Evolutionary conservation across 2,113 vertebrate genomes (phyloP).

Genomic region (Promerops cafer): DNA sequence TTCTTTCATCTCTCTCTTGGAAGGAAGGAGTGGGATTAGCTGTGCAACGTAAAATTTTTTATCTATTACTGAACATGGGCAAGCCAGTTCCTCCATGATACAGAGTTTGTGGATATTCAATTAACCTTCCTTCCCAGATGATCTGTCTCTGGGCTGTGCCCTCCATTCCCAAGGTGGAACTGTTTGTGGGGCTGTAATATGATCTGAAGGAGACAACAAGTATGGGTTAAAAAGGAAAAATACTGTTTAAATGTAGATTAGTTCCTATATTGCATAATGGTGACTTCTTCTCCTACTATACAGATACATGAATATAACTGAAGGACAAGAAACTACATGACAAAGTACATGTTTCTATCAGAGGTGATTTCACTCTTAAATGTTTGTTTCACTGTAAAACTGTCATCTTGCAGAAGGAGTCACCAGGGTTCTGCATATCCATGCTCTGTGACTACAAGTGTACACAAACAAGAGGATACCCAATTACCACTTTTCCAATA

Average conservation of each 20-base stretch:
- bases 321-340: neutral
- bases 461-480: neutral
- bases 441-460: too few species aligned
- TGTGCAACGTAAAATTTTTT: neutral
- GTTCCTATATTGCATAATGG: accelerated
- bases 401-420: neutral
- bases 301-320: neutral
- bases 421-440: neutral
- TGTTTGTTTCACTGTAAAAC: neutral
- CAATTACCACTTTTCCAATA: neutral
- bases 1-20: neutral
- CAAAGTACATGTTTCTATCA: neutral
- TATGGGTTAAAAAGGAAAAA: neutral
- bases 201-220: neutral
- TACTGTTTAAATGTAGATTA: neutral
- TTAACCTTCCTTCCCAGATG: neutral
- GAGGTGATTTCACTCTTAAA: neutral
- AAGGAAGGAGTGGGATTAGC: neutral
- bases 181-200: neutral
- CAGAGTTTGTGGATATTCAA: neutral
- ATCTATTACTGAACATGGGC: neutral
- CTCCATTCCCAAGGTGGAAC: neutral
- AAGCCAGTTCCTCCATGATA: neutral
- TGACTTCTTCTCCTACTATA: neutral
- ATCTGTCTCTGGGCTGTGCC: neutral